Evolutionary conservation across 2,797 vertebrate genomes (phyloP).

Genomic region (Typhlichthys subterraneus): DNA sequence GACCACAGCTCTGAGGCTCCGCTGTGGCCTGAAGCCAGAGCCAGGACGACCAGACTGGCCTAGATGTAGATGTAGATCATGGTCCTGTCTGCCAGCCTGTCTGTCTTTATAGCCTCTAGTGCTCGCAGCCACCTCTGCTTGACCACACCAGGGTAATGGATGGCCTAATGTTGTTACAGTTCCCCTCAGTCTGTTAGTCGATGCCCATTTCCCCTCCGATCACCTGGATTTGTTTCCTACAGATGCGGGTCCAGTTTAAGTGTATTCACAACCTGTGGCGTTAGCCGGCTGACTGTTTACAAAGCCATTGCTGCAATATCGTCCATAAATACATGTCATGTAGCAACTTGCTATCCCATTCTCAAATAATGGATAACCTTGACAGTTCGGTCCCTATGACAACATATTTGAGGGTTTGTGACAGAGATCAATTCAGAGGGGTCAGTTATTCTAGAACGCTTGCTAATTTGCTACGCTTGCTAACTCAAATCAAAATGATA

Average conservation of each 20-base stretch:
- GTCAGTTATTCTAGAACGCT: too few species aligned
- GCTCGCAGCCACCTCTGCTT: constrained; percentile 36
- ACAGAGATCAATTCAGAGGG: too few species aligned
- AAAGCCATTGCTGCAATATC: constrained; percentile 11
- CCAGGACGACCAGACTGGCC: constrained; percentile 29
- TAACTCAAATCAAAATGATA: too few species aligned
- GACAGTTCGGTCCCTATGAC: constrained; percentile 48
- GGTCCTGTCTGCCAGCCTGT: constrained; percentile 32
- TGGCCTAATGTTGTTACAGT: constrained; percentile 31
- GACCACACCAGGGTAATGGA: constrained; percentile 39
- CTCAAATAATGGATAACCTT: constrained; percentile 20
- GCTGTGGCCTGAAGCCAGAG: constrained; percentile 22
- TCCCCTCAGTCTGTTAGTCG: constrained; percentile 27
- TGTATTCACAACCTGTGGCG: constrained; percentile 1
- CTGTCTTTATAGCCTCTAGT: constrained; percentile 28
- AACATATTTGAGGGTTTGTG: constrained; percentile 19
- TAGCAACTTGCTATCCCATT: constrained; percentile 24
- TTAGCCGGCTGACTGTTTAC: not conserved
- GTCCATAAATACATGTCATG: constrained; percentile 20
- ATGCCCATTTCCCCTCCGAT: constrained; percentile 21
- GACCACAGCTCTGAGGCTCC: constrained; percentile 22
- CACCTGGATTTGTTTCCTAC: constrained; percentile 25
- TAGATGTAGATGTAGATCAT: constrained; percentile 52
- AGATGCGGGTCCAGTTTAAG: not conserved
- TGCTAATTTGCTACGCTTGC: too few species aligned